Evolutionary conservation across 2,888 invertebrate species (phyloP), one percentile per base, ranked within the genome.

Genomic region (Cephus spinipes): DNA sequence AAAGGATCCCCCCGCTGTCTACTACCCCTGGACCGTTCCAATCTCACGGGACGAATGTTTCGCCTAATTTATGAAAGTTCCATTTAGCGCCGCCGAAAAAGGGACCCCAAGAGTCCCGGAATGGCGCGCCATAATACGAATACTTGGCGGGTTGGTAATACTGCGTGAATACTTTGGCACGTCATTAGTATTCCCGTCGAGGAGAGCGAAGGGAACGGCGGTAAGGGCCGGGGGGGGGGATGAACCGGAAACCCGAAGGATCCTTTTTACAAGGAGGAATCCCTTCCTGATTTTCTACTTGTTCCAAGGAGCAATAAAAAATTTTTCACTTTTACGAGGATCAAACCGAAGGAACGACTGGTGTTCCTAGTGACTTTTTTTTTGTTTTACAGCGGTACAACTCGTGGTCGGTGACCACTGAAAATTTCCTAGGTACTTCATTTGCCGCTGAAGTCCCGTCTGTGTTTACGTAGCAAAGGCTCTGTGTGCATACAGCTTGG

Each of bases 151-250:
- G 30, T 30, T 32, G 31, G 31, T 30, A 71, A 71, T 31, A 32
- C 32, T 30, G 71, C 71, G 30, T 71, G 31, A 71, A 32, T 33
- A 32, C 32, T 33, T 71, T 71, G 71, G 31, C 30, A 71, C 31
- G 71, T 71, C 71, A 71, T 71, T 71, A 71, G 71, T 71, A 71
- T 71, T 71, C 71, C 31, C 6, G 71, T 11, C 12, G 71, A 32
- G 35, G 40, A 68, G 71, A 32, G 73, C 73, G 71, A 76, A 73
- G 73, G 76, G 69, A 11, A 76, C 11, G 15, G 76, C 12, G 12
- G 69, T 31, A 68, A 73, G 34, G 31, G 71, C 11, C 2, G 32
- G 15, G 76, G n/a, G 30, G 40, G 12, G 33, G 71, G 15, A 76
- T 30, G 68, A 40, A 33, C 73, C 31, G 71, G 55, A 71, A 30